Percentiles rank a stretch among this genome's conserved stretches.
Evolutionary conservation across 2,113 vertebrate genomes (phyloP).

Genomic region (Pangasianodon gigas): DNA sequence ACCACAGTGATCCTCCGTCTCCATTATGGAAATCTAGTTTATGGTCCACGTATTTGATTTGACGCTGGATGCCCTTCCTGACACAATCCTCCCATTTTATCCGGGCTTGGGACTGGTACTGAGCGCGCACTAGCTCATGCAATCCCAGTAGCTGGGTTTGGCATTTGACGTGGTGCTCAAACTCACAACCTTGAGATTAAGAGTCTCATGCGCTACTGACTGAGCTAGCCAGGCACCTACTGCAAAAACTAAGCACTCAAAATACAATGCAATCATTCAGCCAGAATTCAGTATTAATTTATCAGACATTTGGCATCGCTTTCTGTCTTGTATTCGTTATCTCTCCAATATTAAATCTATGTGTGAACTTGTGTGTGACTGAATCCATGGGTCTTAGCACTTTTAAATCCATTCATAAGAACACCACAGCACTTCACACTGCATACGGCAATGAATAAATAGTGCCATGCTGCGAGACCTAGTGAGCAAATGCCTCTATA

Average conservation of each 20-base stretch:
- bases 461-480: constrained; percentile 15
- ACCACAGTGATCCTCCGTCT: no score
- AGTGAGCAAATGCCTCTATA: constrained; percentile 31
- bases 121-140: no score
- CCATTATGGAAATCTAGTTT: no score
- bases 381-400: constrained; percentile 12
- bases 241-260: not conserved
- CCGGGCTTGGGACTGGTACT: no score
- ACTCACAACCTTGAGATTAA: no score
- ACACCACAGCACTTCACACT: constrained; percentile 1
- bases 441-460: constrained; percentile 20
- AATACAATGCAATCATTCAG: not conserved
- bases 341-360: not conserved
- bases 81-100: no score
- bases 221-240: no score
- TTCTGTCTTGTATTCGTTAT: not conserved
- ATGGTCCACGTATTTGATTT: no score
- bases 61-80: no score
- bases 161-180: no score
- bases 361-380: not conserved
- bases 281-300: not conserved
- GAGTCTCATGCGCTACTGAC: no score
- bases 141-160: no score
- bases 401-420: constrained; percentile 28
- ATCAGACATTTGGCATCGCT: not conserved